phyloP scores from a whole-genome alignment of 2,888 invertebrate genomes.

The Copidosoma aretas region DNA sequence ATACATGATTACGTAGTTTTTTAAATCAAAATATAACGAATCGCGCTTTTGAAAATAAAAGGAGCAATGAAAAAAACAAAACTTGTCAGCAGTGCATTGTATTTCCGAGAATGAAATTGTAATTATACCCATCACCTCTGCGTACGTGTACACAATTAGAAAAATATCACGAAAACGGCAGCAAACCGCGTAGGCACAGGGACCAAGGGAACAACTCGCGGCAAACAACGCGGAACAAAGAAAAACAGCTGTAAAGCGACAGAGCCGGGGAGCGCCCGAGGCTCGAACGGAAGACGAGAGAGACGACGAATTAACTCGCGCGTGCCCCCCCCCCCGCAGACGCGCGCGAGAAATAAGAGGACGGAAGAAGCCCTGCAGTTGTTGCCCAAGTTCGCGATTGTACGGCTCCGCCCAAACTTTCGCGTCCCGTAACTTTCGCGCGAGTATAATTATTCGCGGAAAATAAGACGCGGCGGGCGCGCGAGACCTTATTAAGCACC shows the following conservation, averaged over 20 bases:
- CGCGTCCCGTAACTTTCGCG: constrained; percentile 31
- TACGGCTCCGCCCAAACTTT: constrained; percentile 19
- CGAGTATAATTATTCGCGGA: constrained; percentile 22
- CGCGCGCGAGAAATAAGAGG: constrained; percentile 5
- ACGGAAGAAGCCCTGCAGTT: constrained; percentile 13
- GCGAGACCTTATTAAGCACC: neutral
- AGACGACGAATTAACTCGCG: constrained; percentile 36
- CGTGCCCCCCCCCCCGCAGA: no score
- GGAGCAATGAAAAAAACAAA: no score
- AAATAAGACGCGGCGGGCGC: neutral
- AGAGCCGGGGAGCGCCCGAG: constrained; percentile 5
- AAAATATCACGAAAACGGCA: no score
- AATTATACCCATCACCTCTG: no score
- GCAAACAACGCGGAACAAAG: constrained; percentile 32
- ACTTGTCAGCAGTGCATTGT: no score
- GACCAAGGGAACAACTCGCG: neutral
- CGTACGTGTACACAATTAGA: no score
- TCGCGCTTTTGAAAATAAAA: no score
- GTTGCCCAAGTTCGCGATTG: constrained; percentile 29
- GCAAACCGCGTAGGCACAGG: neutral
- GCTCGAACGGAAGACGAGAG: constrained; percentile 21
- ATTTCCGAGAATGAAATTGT: no score
- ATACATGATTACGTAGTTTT: no score
- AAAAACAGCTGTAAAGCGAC: neutral
- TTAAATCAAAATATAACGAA: no score